Evolutionary conservation across 2,113 vertebrate genomes (phyloP).

Genomic region (Pangasianodon gigas): DNA sequence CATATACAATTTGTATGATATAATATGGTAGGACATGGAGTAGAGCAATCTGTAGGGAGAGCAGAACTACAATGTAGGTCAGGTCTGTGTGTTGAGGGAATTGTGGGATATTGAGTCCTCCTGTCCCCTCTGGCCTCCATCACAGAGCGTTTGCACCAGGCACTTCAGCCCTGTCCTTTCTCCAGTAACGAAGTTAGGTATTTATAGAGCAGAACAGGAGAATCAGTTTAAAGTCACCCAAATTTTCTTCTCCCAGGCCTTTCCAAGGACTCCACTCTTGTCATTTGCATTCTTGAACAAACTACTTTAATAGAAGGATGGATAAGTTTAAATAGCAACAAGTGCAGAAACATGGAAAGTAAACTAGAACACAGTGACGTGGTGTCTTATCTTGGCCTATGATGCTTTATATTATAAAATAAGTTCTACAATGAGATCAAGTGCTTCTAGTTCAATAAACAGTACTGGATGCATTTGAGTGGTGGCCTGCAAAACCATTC

Average conservation of each 20-base stretch:
- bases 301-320: conserved; percentile 12
- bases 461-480: not conserved
- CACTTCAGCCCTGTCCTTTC: conserved; percentile 30
- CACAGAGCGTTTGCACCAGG: conserved; percentile 3
- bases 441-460: not conserved
- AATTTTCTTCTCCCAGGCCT: conserved; percentile 28
- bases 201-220: conserved; percentile 46
- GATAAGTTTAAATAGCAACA: not conserved
- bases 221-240: conserved; percentile 31
- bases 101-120: conserved; percentile 45
- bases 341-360: not conserved
- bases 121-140: conserved; percentile 45
- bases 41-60: conserved; percentile 30
- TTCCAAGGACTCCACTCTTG: conserved; percentile 21
- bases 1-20: not conserved
- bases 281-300: conserved; percentile 23
- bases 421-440: not conserved
- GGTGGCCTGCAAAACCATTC: not conserved
- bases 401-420: not conserved
- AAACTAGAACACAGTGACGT: not conserved
- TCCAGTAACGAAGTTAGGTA: conserved; percentile 32
- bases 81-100: conserved; percentile 37
- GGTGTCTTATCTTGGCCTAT: not conserved
- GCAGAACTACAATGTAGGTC: conserved; percentile 55
- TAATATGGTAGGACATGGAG: conserved; percentile 10